Conservation (phyloP, 2,113 vertebrate genomes). For the Scomber japonicus region DNA sequence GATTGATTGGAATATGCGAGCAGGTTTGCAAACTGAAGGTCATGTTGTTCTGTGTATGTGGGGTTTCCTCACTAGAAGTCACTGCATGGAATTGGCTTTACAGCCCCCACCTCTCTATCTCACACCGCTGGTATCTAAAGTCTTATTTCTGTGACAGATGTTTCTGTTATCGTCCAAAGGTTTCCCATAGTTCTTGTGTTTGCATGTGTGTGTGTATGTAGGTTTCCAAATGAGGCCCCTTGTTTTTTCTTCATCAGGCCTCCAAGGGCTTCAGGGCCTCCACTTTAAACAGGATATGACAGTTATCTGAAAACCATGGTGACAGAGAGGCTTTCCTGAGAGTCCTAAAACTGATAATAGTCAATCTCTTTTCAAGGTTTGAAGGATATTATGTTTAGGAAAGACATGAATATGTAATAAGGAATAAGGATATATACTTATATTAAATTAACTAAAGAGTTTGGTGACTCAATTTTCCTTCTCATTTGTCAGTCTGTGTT, state of each 20-base stretch:
- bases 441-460: no score
- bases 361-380: constrained; percentile 16
- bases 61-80: constrained; percentile 17
- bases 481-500: background rate
- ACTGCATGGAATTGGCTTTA: constrained; percentile 10
- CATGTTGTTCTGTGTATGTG: constrained; percentile 16
- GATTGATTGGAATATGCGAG: background rate
- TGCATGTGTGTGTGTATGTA: constrained; percentile 22
- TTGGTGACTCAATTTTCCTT: background rate
- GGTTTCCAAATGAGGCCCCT: constrained; percentile 32
- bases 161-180: constrained; percentile 59
- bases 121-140: constrained; percentile 21
- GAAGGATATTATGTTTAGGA: constrained; percentile 14
- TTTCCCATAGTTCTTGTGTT: constrained; percentile 52
- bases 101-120: background rate
- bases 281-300: constrained; percentile 78
- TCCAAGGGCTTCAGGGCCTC: constrained; percentile 55
- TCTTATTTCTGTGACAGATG: constrained; percentile 54
- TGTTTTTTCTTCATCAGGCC: constrained; percentile 51
- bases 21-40: constrained; percentile 25
- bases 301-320: constrained; percentile 74
- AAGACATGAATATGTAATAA: background rate
- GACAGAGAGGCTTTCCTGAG: constrained; percentile 72
- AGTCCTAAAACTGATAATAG: constrained; percentile 24
- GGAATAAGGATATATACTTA: background rate